phyloP scores from a whole-genome alignment of 2,888 invertebrate species.

The Aethes cnicana region DNA sequence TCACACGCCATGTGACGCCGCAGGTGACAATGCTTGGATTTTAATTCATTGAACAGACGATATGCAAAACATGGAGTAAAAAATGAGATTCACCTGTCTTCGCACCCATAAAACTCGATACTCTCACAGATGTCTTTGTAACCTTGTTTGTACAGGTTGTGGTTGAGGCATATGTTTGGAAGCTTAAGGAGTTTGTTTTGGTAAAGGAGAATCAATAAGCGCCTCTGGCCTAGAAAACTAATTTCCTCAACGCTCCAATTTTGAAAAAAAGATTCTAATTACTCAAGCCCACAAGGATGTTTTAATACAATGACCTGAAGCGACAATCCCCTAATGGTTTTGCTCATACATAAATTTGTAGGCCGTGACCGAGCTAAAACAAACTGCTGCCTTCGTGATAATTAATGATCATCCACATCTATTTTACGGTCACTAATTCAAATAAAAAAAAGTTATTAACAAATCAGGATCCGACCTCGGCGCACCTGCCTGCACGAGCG shows the following conservation, averaged over 20 bases:
- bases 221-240: slow-evolving; percentile 36
- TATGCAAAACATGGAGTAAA: slow-evolving; percentile 55
- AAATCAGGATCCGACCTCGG: slow-evolving; percentile 55
- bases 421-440: slow-evolving; percentile 69
- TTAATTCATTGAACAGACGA: slow-evolving; percentile 60
- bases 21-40: slow-evolving; percentile 57
- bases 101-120: slow-evolving; percentile 49
- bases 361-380: slow-evolving; percentile 73
- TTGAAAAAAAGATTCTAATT: slow-evolving; percentile 10
- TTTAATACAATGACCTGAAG: slow-evolving; percentile 52
- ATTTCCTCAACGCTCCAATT: slow-evolving; percentile 23
- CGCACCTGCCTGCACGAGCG: slow-evolving; percentile 56
- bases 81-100: slow-evolving; percentile 58
- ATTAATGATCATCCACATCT: slow-evolving; percentile 75
- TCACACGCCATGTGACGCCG: slow-evolving; percentile 42
- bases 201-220: slow-evolving; percentile 24
- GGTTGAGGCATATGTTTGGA: slow-evolving; percentile 33
- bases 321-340: slow-evolving; percentile 75
- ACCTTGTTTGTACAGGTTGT: slow-evolving; percentile 41
- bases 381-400: slow-evolving; percentile 69
- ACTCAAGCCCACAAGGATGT: slow-evolving; percentile 10
- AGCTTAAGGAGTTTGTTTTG: slow-evolving; percentile 12
- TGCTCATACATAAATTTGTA: slow-evolving; percentile 74
- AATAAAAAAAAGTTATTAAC: slow-evolving; percentile 64
- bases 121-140: slow-evolving; percentile 46